A percentile compares a stretch with the other conserved stretches of the same genome.
These are phyloP conservation scores for Amphimallon solstitiale DNA, from an alignment of 2,888 invertebrate species.

Conservation along the genomic window DNA sequence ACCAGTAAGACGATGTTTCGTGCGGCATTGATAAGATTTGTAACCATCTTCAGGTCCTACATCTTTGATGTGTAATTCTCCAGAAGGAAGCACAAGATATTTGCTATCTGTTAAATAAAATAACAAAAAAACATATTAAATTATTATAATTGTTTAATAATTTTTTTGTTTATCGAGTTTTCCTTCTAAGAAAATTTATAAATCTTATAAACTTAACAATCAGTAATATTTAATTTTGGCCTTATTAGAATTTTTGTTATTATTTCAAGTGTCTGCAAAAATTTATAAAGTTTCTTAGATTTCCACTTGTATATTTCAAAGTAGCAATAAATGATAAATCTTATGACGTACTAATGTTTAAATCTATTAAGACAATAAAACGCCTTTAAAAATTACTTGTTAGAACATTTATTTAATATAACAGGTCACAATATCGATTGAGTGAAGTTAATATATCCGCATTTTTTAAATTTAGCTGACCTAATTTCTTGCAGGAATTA, in stretches of 20 bases:
- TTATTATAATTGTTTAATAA: neutral
- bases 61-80: slow-evolving; percentile 94
- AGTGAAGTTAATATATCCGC: no score
- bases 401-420: no score
- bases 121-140: neutral
- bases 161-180: neutral
- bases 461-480: no score
- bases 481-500: no score
- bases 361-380: no score
- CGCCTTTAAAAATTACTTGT: no score
- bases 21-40: slow-evolving; percentile 93
- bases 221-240: neutral
- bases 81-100: slow-evolving; percentile 93
- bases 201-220: no score
- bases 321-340: no score
- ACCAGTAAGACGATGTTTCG: slow-evolving; percentile 91
- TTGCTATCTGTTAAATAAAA: slow-evolving; percentile 79
- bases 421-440: no score
- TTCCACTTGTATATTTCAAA: no score
- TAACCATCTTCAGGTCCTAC: slow-evolving; percentile 95
- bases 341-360: no score
- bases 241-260: neutral
- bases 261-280: neutral
- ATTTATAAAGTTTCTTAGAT: no score
- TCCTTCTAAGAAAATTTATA: neutral